Conservation (phyloP, 2,113 vertebrate genomes). For the Perccottus glenii region DNA sequence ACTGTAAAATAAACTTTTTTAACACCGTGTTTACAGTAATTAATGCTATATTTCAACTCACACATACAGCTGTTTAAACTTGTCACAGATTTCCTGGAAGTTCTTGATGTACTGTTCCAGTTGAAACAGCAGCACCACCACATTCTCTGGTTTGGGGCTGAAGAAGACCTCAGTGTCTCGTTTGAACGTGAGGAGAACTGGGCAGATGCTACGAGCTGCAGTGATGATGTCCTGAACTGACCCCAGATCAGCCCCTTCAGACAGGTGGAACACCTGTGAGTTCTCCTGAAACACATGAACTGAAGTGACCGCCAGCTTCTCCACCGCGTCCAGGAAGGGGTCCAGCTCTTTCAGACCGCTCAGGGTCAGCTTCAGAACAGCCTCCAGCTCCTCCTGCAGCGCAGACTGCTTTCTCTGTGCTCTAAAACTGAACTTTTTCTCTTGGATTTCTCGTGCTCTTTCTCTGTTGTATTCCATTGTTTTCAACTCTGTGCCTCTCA, state of each 20-base stretch:
- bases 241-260: slow-evolving; percentile 17
- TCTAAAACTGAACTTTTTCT: slow-evolving; percentile 31
- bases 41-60: too few relatives aligned
- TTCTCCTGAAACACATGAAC: slow-evolving; percentile 60
- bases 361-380: slow-evolving; percentile 56
- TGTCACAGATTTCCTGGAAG: slow-evolving; percentile 52
- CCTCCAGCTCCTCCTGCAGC: slow-evolving; percentile 60
- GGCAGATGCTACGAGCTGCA: slow-evolving; percentile 41
- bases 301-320: slow-evolving; percentile 76
- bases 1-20: slow-evolving; percentile 11
- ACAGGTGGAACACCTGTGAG: slow-evolving; percentile 37
- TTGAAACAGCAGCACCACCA: slow-evolving; percentile 61
- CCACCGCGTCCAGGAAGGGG: slow-evolving; percentile 72
- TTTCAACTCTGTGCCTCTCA: slow-evolving; percentile 9
- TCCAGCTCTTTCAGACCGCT: slow-evolving; percentile 63
- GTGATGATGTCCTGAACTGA: slow-evolving; percentile 43
- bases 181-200: slow-evolving; percentile 71
- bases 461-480: too few relatives aligned
- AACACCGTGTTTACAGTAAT: too few relatives aligned
- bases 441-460: too few relatives aligned
- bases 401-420: slow-evolving; percentile 30
- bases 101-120: slow-evolving; percentile 68
- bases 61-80: not conserved
- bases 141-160: slow-evolving; percentile 57
- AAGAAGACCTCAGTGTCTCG: slow-evolving; percentile 64